Evolutionary conservation across 2,888 invertebrate genomes (phyloP).

Genomic region (Caenorhabditis panamensis): DNA sequence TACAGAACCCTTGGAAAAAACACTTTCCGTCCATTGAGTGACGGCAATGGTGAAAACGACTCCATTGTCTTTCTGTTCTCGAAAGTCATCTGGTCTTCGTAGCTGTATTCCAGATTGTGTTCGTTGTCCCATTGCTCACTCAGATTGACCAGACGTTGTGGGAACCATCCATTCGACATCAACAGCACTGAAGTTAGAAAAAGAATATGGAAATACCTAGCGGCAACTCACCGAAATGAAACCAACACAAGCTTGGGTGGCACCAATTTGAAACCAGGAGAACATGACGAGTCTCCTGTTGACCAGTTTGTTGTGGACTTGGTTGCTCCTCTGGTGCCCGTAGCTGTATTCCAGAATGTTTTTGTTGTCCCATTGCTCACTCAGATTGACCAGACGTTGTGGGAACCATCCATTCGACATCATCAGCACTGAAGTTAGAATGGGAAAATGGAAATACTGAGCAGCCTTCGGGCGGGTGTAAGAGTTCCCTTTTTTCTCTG

Average conservation of each 20-base stretch:
- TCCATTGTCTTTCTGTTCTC: constrained; percentile 80
- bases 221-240: constrained; percentile 87
- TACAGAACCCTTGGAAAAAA: too few relatives aligned
- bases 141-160: constrained; percentile 91
- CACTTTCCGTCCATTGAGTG: constrained; percentile 84
- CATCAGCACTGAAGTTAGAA: constrained; percentile 88
- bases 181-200: constrained; percentile 87
- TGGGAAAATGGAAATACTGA: neutral
- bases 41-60: constrained; percentile 83
- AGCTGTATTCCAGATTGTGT: constrained; percentile 95
- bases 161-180: constrained; percentile 99
- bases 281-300: constrained; percentile 95
- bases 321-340: constrained; percentile 93
- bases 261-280: constrained; percentile 99
- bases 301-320: constrained; percentile 86
- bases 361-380: constrained; percentile 97
- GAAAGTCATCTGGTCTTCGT: constrained; percentile 93
- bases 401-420: constrained; percentile 99
- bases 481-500: too few relatives aligned
- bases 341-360: constrained; percentile 96
- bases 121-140: constrained; percentile 98
- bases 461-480: too few relatives aligned
- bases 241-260: constrained; percentile 99
- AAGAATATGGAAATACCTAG: neutral
- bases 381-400: constrained; percentile 90